Conservation (phyloP, 2,888 invertebrate species). For the Anthophora plumipes region DNA sequence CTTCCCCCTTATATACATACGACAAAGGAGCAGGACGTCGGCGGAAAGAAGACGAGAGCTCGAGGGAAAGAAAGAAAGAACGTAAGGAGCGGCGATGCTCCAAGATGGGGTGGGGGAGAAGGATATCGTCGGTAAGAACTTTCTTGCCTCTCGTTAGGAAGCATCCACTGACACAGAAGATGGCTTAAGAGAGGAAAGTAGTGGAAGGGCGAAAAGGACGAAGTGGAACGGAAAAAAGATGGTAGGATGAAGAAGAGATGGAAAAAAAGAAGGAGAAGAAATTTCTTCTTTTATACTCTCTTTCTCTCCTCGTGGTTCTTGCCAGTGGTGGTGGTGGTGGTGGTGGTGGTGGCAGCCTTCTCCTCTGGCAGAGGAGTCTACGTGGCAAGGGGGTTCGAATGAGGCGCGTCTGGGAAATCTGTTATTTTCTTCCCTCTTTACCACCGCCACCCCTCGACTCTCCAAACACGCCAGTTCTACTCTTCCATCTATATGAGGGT, state of each 20-base stretch:
- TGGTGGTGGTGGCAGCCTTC: no score
- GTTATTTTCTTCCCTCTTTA: constrained; percentile 70
- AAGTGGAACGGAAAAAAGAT: constrained; percentile 12
- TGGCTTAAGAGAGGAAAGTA: not conserved
- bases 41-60: constrained; percentile 19
- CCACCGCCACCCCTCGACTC: constrained; percentile 54
- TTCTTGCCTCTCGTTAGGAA: constrained; percentile 69
- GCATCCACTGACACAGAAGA: constrained; percentile 36
- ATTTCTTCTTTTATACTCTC: constrained; percentile 21
- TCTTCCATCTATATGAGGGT: constrained; percentile 61
- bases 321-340: constrained; percentile 9
- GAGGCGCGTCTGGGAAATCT: constrained; percentile 73
- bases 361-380: constrained; percentile 9
- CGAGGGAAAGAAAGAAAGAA: constrained; percentile 17
- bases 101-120: constrained; percentile 30
- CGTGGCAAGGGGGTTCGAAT: constrained; percentile 54
- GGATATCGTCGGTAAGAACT: constrained; percentile 61
- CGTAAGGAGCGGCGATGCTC: not conserved
- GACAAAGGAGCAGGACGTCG: constrained; percentile 43
- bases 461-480: constrained; percentile 64
- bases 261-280: constrained; percentile 29
- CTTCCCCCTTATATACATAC: constrained; percentile 57
- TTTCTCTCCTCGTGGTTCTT: constrained; percentile 21
- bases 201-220: constrained; percentile 13
- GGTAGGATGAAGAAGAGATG: not conserved